Evolutionary conservation across 1,140 invertebrate genomes (phyloP).

Genomic region (Pogonus chalceus): DNA sequence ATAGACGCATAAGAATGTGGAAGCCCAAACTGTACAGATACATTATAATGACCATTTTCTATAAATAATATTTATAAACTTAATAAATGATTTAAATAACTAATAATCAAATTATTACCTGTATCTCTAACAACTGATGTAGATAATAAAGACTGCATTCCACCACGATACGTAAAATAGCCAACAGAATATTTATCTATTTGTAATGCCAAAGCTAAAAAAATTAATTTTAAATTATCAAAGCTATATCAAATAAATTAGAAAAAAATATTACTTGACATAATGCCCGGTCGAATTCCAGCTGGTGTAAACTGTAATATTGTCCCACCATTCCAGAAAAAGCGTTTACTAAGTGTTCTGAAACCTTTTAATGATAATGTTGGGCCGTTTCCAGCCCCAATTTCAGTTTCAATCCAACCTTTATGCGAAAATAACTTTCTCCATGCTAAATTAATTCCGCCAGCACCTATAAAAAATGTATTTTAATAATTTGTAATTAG

Average conservation of each 20-base stretch:
- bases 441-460: conserved; percentile 62
- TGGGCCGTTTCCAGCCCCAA: conserved; percentile 66
- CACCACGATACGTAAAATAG: conserved; percentile 73
- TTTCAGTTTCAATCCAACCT: conserved; percentile 73
- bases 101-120: conserved; percentile 33
- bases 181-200: conserved; percentile 77
- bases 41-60: conserved; percentile 44
- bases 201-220: conserved; percentile 69
- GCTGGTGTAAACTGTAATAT: conserved; percentile 59
- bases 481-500: conserved; percentile 11
- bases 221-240: conserved; percentile 19
- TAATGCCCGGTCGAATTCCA: conserved; percentile 59
- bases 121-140: conserved; percentile 69
- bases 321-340: conserved; percentile 61
- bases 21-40: conserved; percentile 69
- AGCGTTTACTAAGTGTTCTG: conserved; percentile 53
- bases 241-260: conserved; percentile 11
- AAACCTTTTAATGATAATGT: conserved; percentile 63
- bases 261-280: conserved; percentile 49
- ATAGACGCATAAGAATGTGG: conserved; percentile 67
- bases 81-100: conserved; percentile 5
- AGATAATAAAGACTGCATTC: conserved; percentile 61
- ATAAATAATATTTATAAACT: conserved; percentile 13
- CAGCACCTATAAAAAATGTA: conserved; percentile 43
- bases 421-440: conserved; percentile 67